Conservation (phyloP, 1,140 invertebrate genomes). For the Trichonephila inaurata region DNA sequence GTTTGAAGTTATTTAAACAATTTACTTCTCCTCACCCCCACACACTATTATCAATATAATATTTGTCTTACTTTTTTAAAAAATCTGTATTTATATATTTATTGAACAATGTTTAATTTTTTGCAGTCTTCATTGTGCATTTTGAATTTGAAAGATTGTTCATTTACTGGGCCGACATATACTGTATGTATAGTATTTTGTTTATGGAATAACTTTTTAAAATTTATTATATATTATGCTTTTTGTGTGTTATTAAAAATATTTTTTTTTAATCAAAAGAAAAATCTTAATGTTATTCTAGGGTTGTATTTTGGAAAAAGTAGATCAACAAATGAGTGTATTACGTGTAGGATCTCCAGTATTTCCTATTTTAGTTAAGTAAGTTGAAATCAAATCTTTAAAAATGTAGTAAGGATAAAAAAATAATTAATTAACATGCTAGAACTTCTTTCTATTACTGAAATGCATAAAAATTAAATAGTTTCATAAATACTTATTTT, state of each 20-base stretch:
- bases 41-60: no score
- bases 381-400: neutral
- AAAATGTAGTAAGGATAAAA: neutral
- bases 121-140: conserved; percentile 46
- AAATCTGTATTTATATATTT: no score
- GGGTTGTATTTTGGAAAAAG: conserved; percentile 51
- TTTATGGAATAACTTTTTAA: neutral
- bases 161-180: conserved; percentile 52
- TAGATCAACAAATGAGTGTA: conserved; percentile 34
- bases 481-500: no score
- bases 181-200: conserved; percentile 26
- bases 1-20: no score
- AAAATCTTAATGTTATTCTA: neutral
- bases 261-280: neutral
- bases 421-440: no score
- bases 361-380: conserved; percentile 51
- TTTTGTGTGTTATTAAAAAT: no score
- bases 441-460: no score
- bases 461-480: no score
- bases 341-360: conserved; percentile 17
- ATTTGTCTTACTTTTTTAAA: no score
- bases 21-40: no score
- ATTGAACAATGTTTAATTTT: no score
- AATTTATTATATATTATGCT: no score
- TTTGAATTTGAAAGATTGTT: conserved; percentile 63